Conservation (phyloP, 1,140 invertebrate genomes). For the Zaprionus nigranus region DNA sequence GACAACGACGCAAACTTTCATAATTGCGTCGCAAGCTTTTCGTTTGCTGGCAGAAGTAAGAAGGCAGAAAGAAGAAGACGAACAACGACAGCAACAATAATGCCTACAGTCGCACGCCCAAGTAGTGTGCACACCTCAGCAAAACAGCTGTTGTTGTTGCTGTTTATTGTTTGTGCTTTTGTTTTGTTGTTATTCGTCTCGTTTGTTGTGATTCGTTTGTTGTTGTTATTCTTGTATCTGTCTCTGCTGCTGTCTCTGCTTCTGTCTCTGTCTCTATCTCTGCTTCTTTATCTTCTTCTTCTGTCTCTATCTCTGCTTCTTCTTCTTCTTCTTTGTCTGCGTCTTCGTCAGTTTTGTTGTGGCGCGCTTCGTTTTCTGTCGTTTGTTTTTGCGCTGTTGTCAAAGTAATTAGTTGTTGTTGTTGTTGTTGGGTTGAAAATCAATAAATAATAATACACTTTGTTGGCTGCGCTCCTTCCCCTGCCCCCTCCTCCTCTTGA, state of each 20-base stretch:
- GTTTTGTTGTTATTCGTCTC: constrained; percentile 41
- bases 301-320: not conserved
- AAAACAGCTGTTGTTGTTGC: constrained; percentile 19
- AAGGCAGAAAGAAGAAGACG: not conserved
- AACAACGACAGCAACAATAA: constrained; percentile 10
- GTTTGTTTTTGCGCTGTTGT: constrained; percentile 33
- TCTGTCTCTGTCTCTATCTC: not conserved
- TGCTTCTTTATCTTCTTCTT: too few relatives aligned
- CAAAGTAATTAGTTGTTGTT: constrained; percentile 53
- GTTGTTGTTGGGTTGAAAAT: constrained; percentile 53
- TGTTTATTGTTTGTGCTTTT: constrained; percentile 30
- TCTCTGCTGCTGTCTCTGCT: not conserved
- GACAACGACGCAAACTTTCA: constrained; percentile 72
- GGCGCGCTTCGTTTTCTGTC: constrained; percentile 47
- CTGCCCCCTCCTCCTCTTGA: not conserved
- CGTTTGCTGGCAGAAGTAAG: constrained; percentile 17
- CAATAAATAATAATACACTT: constrained; percentile 81
- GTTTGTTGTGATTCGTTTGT: constrained; percentile 61
- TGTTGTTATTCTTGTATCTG: constrained; percentile 32
- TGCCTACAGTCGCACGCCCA: constrained; percentile 10
- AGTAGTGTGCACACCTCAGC: not conserved
- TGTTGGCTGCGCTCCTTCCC: constrained; percentile 42
- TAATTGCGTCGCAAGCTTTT: constrained; percentile 73
- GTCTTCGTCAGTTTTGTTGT: constrained; percentile 32
- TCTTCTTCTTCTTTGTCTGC: not conserved